Base-by-base conservation (phyloP, 2,888 invertebrate genomes). In the Philereme transversata region DNA sequence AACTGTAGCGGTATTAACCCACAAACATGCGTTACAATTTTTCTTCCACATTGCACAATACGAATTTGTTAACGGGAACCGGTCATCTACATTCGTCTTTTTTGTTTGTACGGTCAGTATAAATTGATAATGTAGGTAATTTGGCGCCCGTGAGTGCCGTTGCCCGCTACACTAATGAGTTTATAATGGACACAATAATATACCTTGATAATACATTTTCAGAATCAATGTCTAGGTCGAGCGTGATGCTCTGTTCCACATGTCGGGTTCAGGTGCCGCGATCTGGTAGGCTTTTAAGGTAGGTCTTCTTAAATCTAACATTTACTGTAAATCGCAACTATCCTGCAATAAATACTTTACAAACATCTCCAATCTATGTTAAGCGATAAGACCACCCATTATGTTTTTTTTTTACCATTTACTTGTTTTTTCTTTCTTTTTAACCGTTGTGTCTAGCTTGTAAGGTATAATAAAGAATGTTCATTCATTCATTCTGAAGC, bases 51-150 rank as follows among this genome's bases (percentile, higher is more conserved):
- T 92, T 91, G 88, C 91, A 91, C 92, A 91, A 92, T 91, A 87
- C 90, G 87, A 90, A 88, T 89, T 86, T 89, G 88, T 88, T 91
- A 91, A 91, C 91, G 90, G 90, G 89, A 89, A 90, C 84, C 79
- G 82, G 85, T 86, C 88, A 87, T 88, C 88, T 87, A 88, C 86
- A 86, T 86, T 88, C 84, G 79, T 82, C 82, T 90, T 91, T 90
- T 92, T 92, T 91, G 87, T 91, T 90, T 91, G 87, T 90, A 86
- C 86, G 83, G 81, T 58, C 77, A 82, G 86, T 85, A 88, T 89
- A 91, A 90, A 90, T 90, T 92, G 90, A 90, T 92, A 91, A 91
- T 92, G 90, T 84, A 85, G 89, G 91, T 92, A 91, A 92, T 92
- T 92, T 91, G 88, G 90, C 87, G 89, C 73, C 75, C 83, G 57